Percentiles rank a stretch among this genome's conserved stretches.
Conservation (phyloP, 1,140 invertebrate genomes). For the Ostrea denselamellosa region DNA sequence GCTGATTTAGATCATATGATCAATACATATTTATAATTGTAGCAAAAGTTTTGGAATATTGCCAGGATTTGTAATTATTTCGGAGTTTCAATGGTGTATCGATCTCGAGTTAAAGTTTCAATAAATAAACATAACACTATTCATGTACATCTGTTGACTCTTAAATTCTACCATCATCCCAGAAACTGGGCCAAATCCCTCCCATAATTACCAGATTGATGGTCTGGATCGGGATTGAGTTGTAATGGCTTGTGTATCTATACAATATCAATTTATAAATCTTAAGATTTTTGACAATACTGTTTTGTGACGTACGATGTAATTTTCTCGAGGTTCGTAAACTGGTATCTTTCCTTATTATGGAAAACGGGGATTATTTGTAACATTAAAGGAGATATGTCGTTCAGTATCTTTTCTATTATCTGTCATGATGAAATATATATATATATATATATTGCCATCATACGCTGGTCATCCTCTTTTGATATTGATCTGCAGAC, state of each 20-base stretch:
- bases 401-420: neutral
- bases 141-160: neutral
- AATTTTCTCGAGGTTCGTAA: neutral
- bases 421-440: neutral
- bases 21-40: neutral
- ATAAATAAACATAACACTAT: neutral
- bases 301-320: neutral
- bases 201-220: neutral
- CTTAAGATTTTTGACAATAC: neutral
- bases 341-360: neutral
- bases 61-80: neutral
- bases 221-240: neutral
- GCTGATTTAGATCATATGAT: neutral
- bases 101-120: neutral
- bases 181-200: conserved; percentile 4
- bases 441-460: neutral
- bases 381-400: neutral
- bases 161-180: neutral
- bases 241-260: neutral
- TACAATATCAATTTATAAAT: neutral
- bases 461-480: too few species aligned
- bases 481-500: too few species aligned
- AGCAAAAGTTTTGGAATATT: neutral
- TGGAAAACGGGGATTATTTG: neutral
- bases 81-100: neutral